Evolutionary conservation across 2,113 vertebrate species (phyloP).

Genomic region (Pterocles orientalis): DNA sequence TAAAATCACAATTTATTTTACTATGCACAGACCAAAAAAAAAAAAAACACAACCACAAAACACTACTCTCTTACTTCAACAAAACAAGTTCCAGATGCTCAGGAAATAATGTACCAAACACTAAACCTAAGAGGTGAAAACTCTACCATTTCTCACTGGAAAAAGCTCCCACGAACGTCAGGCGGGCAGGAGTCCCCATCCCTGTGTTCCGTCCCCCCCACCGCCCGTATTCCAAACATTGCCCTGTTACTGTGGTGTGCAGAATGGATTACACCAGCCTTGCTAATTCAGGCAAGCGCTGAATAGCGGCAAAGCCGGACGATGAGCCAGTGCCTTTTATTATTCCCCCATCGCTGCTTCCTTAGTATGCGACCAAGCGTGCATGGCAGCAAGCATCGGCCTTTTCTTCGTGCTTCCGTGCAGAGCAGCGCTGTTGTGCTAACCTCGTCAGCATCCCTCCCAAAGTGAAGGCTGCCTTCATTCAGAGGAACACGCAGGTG

Average conservation of each 20-base stretch:
- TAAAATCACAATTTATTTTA: not conserved
- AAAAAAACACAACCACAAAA: not conserved
- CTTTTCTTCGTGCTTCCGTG: not conserved
- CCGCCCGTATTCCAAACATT: not conserved
- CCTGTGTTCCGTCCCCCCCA: too few species aligned
- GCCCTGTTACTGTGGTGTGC: not conserved
- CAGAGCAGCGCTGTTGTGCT: accelerated
- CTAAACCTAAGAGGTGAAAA: not conserved
- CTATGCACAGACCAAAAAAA: not conserved
- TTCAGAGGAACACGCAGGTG: conserved; percentile 3
- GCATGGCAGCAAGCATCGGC: not conserved
- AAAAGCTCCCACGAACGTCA: not conserved
- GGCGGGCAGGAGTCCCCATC: not conserved
- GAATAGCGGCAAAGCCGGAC: not conserved
- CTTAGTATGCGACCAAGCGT: conserved; percentile 14
- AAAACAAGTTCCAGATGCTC: not conserved
- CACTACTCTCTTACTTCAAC: not conserved
- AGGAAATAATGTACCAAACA: not conserved
- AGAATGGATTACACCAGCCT: not conserved
- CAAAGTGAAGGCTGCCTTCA: not conserved
- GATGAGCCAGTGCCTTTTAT: conserved; percentile 1
- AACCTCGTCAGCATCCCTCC: not conserved
- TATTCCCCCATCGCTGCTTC: not conserved
- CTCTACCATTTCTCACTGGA: not conserved
- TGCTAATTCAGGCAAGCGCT: not conserved